Evolutionary conservation across 2,888 invertebrate genomes (phyloP), one percentile per base, ranked within the genome.

Genomic region (Phyllotreta cruciferae): DNA sequence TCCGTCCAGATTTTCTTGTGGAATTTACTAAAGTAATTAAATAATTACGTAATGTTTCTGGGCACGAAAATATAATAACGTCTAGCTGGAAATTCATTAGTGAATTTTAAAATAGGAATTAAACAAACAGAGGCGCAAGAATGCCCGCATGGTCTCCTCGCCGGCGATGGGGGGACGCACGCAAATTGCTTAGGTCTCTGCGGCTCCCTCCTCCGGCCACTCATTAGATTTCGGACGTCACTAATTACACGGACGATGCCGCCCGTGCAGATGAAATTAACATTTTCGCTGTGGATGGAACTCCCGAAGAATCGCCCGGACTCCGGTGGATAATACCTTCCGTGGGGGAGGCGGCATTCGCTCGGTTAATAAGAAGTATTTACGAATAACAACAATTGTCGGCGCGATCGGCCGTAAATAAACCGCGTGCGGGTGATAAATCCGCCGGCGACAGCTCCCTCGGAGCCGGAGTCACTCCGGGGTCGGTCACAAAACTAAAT

Each of bases 401-500:
- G 13, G 10, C 65, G 64, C 61, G 62, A 63, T 64, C 55, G 56
- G 63, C 71, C 64, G 71, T 71, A 73, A 73, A 74, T 71, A 73
- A 69, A 68, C 70, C 42, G 60, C 64, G 65, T 56, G 66, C 56
- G 64, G 71, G 70, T 69, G 63, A 73, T 75, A 75, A 75, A 74
- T 75, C 74, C 69, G 68, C 66, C 62, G 71, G 75, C 71, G 75
- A 74, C 74, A 70, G 66, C 67, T 65, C 64, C 71, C 67, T 66
- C 60, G 72, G 73, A 71, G 75, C 72, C 73, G 53, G 60, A 60
- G 60, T 60, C 60, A 60, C 60, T 60, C 60, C 72, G 56, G 24
- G 56, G 47, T 63, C 76, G 78, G 78, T 78, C 78, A 77, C 78
- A 79, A 79, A 79, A 79, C 79, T 78, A 77, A 78, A 79, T 79